Conservation (phyloP, 2,113 vertebrate species). For the Periophthalmus modestus region DNA sequence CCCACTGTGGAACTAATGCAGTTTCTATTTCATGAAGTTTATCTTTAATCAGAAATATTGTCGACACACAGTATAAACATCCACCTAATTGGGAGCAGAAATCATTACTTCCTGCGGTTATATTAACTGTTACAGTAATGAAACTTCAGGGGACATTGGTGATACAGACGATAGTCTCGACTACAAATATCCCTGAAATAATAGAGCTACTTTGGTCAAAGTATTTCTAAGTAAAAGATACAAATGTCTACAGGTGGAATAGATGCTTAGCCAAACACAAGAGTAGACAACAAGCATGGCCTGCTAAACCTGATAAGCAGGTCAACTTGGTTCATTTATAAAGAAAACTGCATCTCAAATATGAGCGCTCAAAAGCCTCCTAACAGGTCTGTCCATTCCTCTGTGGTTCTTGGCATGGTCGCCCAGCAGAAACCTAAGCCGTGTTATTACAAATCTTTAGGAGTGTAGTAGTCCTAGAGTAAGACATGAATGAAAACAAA, state of each 20-base stretch:
- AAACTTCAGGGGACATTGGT: constrained; percentile 69
- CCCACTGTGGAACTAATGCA: constrained; percentile 77
- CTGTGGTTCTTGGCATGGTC: constrained; percentile 51
- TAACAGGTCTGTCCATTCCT: constrained; percentile 54
- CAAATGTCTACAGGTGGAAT: not conserved
- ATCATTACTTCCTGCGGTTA: constrained; percentile 84
- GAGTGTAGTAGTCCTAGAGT: constrained; percentile 45
- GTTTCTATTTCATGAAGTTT: constrained; percentile 75
- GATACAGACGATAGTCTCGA: constrained; percentile 30
- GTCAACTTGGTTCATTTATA: constrained; percentile 57
- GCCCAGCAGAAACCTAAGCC: constrained; percentile 47
- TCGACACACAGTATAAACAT: constrained; percentile 80
- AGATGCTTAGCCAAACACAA: constrained; percentile 28
- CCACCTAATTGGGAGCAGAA: constrained; percentile 81
- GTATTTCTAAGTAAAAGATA: constrained; percentile 73
- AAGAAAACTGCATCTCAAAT: constrained; percentile 58
- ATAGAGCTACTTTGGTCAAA: constrained; percentile 41
- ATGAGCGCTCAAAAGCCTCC: constrained; percentile 52
- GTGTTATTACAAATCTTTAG: constrained; percentile 63
- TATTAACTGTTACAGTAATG: constrained; percentile 74
- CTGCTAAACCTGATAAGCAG: constrained; percentile 63
- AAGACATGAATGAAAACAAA: constrained; percentile 68
- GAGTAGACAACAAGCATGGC: constrained; percentile 39
- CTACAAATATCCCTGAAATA: constrained; percentile 70
- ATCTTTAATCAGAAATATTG: constrained; percentile 86